A percentile compares a stretch with the other conserved stretches of the same genome.
Evolutionary conservation across 2,797 vertebrate genomes (phyloP).

Genomic region (Oceanodroma leucorhoa): DNA sequence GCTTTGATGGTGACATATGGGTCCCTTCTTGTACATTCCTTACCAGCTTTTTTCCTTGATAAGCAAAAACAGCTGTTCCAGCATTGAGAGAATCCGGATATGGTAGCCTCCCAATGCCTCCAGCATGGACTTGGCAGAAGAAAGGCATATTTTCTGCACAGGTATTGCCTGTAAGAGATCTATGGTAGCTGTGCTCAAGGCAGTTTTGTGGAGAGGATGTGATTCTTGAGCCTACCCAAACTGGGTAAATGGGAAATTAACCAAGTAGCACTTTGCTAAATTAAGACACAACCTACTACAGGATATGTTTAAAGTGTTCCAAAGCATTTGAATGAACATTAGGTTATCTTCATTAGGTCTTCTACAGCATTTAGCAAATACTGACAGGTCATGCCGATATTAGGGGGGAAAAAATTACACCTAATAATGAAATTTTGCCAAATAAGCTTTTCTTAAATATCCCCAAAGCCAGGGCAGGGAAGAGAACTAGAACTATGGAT

Average conservation of each 20-base stretch:
- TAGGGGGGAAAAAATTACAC: rapidly evolving
- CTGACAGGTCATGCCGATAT: background rate
- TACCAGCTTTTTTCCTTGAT: background rate
- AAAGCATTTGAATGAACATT: background rate
- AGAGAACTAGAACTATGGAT: background rate
- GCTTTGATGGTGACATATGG: background rate
- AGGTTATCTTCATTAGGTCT: background rate
- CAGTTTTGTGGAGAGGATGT: background rate
- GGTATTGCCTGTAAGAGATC: background rate
- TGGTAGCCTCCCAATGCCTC: background rate
- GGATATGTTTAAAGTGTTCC: background rate
- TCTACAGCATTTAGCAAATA: background rate
- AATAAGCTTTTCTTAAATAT: background rate
- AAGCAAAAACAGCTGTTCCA: background rate
- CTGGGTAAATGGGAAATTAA: background rate
- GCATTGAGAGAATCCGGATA: background rate
- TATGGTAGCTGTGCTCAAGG: background rate
- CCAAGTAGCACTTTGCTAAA: background rate
- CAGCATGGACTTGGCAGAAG: background rate
- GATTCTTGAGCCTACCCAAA: background rate
- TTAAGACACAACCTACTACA: background rate
- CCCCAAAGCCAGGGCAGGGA: background rate
- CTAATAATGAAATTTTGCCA: background rate
- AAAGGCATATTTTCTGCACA: background rate
- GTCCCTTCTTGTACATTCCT: background rate